These are phyloP conservation scores for Drusus annulatus DNA, from an alignment of 1,140 invertebrate species.

Conservation along the genomic window DNA sequence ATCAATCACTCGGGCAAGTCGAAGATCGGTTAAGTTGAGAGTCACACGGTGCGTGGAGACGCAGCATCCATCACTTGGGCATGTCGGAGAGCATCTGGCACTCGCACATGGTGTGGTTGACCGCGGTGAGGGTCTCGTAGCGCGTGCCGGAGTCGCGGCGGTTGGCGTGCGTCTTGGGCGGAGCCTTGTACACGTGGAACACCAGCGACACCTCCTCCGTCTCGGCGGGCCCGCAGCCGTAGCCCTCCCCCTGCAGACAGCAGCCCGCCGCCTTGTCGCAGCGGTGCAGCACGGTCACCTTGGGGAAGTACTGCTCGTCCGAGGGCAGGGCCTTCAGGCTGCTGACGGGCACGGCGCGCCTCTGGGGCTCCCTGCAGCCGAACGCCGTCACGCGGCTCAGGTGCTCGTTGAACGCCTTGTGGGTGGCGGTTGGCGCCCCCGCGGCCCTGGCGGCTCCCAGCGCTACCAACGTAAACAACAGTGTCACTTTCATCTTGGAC, in stretches of 20 bases:
- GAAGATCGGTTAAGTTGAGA: too few species aligned
- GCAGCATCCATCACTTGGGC: constrained; percentile 7
- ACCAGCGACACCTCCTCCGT: constrained; percentile 22
- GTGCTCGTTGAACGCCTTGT: constrained; percentile 1
- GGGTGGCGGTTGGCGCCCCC: neutral
- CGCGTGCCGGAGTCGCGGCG: too few species aligned
- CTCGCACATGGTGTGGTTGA: constrained; percentile 40
- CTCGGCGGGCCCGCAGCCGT: constrained; percentile 62
- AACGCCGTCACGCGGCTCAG: neutral
- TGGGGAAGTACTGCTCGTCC: constrained; percentile 55
- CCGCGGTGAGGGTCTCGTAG: constrained; percentile 16
- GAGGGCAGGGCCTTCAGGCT: constrained; percentile 14
- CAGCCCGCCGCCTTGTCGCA: constrained; percentile 65
- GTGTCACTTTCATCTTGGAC: neutral
- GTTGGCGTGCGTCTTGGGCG: constrained; percentile 25
- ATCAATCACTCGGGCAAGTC: too few species aligned
- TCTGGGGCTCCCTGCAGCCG: constrained; percentile 33
- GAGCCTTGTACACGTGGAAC: constrained; percentile 12
- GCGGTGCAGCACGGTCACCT: constrained; percentile 64
- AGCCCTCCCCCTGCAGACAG: constrained; percentile 60
- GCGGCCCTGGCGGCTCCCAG: neutral
- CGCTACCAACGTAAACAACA: neutral
- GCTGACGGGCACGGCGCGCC: constrained; percentile 10
- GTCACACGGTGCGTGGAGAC: too few species aligned
- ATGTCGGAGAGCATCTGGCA: constrained; percentile 17